These are phyloP conservation scores for Teinopalpus imperialis DNA, from an alignment of 2,888 invertebrate genomes.

Conservation along the genomic window DNA sequence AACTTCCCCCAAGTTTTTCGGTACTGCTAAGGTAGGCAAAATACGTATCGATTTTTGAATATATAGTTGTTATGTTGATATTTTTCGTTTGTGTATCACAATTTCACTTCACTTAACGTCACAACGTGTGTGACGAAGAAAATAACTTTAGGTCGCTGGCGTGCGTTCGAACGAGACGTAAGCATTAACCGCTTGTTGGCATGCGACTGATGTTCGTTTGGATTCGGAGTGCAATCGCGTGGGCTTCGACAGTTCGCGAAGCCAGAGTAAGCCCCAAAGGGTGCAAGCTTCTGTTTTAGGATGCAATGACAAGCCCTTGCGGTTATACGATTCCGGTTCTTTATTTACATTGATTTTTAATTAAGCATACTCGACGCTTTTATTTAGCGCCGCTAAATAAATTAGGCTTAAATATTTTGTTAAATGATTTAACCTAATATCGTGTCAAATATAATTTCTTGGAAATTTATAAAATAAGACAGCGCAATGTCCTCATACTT, in stretches of 20 bases:
- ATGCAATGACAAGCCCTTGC: slow-evolving; percentile 14
- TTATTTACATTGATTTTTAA: slow-evolving; percentile 13
- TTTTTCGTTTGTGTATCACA: slow-evolving; percentile 35
- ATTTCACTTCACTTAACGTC: slow-evolving; percentile 71
- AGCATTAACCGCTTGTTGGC: slow-evolving; percentile 43
- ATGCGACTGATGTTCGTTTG: slow-evolving; percentile 31
- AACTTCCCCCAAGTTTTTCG: slow-evolving; percentile 19
- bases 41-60: slow-evolving; percentile 6
- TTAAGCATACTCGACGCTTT: background rate
- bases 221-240: slow-evolving; percentile 8
- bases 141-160: slow-evolving; percentile 51
- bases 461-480: no score
- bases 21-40: background rate
- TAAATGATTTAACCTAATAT: no score
- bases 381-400: no score
- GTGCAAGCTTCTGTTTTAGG: slow-evolving; percentile 37
- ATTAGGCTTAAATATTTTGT: no score
- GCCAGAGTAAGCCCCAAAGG: slow-evolving; percentile 33
- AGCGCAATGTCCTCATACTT: no score
- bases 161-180: slow-evolving; percentile 49
- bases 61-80: slow-evolving; percentile 24
- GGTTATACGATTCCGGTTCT: slow-evolving; percentile 6
- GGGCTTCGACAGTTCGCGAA: slow-evolving; percentile 13
- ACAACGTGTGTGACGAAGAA: slow-evolving; percentile 66
- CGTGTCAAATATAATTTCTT: no score